These are phyloP conservation scores for Malthinus flaveolus DNA, from an alignment of 2,888 invertebrate genomes.

Conservation along the genomic window DNA sequence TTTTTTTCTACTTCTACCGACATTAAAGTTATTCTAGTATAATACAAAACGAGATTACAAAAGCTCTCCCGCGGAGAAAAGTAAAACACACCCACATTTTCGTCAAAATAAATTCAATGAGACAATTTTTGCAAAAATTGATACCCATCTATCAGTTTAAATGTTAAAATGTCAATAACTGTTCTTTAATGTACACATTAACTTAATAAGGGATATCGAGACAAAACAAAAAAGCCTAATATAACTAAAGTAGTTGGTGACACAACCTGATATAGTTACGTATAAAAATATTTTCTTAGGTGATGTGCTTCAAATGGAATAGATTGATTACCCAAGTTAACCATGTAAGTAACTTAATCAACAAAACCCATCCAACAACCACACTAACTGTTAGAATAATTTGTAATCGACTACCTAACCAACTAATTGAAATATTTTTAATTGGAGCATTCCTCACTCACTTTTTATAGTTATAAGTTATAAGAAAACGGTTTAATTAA, in stretches of 20 bases:
- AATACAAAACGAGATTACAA: not conserved
- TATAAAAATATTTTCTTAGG: not conserved
- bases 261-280: not conserved
- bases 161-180: constrained; percentile 6
- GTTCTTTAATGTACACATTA: constrained; percentile 5
- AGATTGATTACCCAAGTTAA: not conserved
- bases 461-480: too few species aligned
- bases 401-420: too few species aligned
- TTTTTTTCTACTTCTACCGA: not conserved
- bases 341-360: not conserved
- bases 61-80: constrained; percentile 1
- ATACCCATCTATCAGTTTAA: constrained; percentile 3
- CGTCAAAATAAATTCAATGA: constrained; percentile 2
- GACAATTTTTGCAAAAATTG: constrained; percentile 2
- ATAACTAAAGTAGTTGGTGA: not conserved
- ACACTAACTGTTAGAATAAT: too few species aligned
- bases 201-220: constrained; percentile 5
- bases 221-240: not conserved
- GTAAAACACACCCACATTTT: constrained; percentile 4
- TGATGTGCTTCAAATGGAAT: not conserved
- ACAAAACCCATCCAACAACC: too few species aligned
- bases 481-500: too few species aligned
- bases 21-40: too few species aligned
- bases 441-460: too few species aligned
- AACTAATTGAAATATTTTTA: too few species aligned